Evolutionary conservation across 2,113 vertebrate species (phyloP), one percentile per base, ranked within the genome.

Genomic region (Abramis brama): DNA sequence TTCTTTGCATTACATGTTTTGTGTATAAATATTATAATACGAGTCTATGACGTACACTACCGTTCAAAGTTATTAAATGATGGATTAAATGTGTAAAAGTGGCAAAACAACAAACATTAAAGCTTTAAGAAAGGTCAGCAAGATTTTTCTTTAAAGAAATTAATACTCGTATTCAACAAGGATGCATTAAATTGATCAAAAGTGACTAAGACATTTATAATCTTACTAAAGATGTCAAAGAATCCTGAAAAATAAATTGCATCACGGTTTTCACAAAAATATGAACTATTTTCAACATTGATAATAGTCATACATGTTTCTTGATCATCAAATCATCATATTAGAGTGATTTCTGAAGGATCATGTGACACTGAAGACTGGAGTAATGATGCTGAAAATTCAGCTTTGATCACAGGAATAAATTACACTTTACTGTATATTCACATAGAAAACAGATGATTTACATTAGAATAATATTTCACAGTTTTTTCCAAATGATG

Each of bases 281-380:
- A 68, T 33, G 0, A 19, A 68, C 6, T 1, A 30, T 68, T 33
- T 68, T 9, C 6, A 36, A 4, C 30, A 33, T 0, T 36, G 30
- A 19, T 36, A 36, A 36, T 33, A 36, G 36, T 68, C 3, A 19
- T 17, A 4, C 9, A 33, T 66, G 25, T 66, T 15, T 30, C 2
- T 30, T 17, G 25, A 64, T 1, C 25, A 27, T 0, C 12, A 64
- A 6, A 66, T 30, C 15, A 2, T 13, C 25, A 66, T 66, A 7
- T 70, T 21, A 70, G 0, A 21, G 0, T 36, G 30, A 21, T 70
- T 70, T 33, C 1, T 66, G 62, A 33, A 66, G 52, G 27, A 66
- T 66, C 62, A 66, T 17, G 62, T 68, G 27, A 70, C 66, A 10
- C 66, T 70, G 66, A 71, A 71, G 68, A 71, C 68, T 71, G 30